A percentile compares a stretch with the other conserved stretches of the same genome.
Conservation (phyloP, 2,888 invertebrate genomes). For the Machimus atricapillus region DNA sequence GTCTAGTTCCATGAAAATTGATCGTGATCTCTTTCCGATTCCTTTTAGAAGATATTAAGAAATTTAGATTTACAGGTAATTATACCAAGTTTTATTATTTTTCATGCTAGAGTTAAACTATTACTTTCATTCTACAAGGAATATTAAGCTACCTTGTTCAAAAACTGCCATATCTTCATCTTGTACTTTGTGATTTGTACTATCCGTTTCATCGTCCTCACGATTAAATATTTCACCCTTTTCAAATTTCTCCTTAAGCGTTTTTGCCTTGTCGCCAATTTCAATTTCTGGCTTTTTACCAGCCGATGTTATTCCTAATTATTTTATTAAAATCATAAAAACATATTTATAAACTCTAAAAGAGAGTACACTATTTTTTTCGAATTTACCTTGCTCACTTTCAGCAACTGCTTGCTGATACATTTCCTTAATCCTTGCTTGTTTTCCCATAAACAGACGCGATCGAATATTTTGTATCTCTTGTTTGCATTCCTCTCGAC, state of each 20-base stretch:
- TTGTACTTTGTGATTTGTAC: constrained; percentile 57
- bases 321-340: background rate
- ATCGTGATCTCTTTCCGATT: constrained; percentile 86
- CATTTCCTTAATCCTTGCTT: constrained; percentile 89
- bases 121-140: too few species aligned
- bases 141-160: constrained; percentile 70
- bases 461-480: constrained; percentile 88
- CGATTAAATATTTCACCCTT: constrained; percentile 74
- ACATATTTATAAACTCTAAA: background rate
- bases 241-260: constrained; percentile 82
- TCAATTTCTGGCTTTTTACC: constrained; percentile 65
- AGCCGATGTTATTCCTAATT: constrained; percentile 64
- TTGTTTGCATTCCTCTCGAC: constrained; percentile 83
- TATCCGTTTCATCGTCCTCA: constrained; percentile 67
- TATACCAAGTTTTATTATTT: too few species aligned
- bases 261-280: constrained; percentile 67
- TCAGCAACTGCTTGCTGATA: constrained; percentile 89
- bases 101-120: too few species aligned
- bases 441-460: constrained; percentile 86
- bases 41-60: constrained; percentile 63
- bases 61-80: background rate
- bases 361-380: background rate
- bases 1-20: constrained; percentile 85
- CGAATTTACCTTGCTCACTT: constrained; percentile 69
- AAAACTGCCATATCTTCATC: constrained; percentile 79